These are phyloP conservation scores for Opisthocomus hoazin DNA, from an alignment of 2,113 vertebrate species.

Conservation along the genomic window DNA sequence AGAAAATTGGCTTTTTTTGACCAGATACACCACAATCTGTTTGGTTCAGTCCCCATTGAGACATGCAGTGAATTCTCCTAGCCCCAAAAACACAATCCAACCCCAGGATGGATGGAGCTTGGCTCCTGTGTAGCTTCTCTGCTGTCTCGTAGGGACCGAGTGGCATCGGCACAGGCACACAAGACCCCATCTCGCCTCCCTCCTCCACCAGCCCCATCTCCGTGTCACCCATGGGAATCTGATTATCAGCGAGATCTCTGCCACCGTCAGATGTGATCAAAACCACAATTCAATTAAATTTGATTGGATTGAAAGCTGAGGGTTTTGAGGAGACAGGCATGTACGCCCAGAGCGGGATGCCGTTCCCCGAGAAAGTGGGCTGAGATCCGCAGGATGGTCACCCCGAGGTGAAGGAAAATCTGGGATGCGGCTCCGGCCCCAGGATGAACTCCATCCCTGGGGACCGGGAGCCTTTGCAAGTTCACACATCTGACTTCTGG, in stretches of 20 bases:
- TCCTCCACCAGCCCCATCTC: not conserved
- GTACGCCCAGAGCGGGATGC: fast-evolving
- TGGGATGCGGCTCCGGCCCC: not conserved
- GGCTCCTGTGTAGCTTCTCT: not conserved
- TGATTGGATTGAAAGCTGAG: not conserved
- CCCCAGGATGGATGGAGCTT: not conserved
- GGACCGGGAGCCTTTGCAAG: not conserved
- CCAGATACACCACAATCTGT: not conserved
- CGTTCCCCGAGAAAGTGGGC: fast-evolving
- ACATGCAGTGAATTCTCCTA: fast-evolving
- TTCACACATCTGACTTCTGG: not conserved
- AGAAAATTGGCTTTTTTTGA: not conserved
- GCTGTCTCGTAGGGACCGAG: not conserved
- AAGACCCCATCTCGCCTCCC: not conserved
- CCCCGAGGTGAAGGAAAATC: not conserved
- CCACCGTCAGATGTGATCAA: constrained; percentile 20
- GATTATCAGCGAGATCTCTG: constrained; percentile 6
- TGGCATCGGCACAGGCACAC: not conserved
- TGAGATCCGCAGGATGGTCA: not conserved
- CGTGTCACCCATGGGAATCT: not conserved
- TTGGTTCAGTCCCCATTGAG: not conserved
- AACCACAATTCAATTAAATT: not conserved
- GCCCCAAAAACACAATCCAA: not conserved
- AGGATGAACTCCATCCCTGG: not conserved
- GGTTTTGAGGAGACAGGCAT: not conserved